These are phyloP conservation scores for Anthopleura sola DNA, from an alignment of 64 coral and sea anemone genomes.

Conservation along the genomic window DNA sequence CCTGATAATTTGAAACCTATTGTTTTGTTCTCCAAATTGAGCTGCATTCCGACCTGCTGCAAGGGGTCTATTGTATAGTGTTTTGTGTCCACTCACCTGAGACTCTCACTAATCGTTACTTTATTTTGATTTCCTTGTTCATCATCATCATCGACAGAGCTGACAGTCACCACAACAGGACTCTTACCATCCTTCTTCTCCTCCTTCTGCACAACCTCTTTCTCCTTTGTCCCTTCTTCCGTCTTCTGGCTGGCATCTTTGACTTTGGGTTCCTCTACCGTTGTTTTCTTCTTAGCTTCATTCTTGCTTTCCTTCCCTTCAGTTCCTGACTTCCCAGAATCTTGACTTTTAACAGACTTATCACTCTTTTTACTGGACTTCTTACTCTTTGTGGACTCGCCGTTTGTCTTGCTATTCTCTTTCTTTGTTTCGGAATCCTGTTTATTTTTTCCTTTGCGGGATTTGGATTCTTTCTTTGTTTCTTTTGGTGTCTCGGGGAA, in stretches of 20 bases:
- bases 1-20: no score
- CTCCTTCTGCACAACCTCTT: not conserved
- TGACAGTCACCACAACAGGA: conserved; percentile 59
- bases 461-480: not conserved
- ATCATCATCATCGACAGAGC: conserved; percentile 34
- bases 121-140: conserved; percentile 27
- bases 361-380: not conserved
- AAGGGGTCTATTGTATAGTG: no score
- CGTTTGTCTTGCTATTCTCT: not conserved
- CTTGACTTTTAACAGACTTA: not conserved
- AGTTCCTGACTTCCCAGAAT: not conserved
- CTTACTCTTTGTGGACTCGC: not conserved
- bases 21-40: no score
- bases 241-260: not conserved
- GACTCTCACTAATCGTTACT: conserved; percentile 75
- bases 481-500: not conserved
- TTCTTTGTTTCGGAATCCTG: conserved; percentile 15
- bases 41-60: no score
- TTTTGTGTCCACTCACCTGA: conserved; percentile 46
- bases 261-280: not conserved
- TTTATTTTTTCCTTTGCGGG: conserved; percentile 17
- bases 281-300: not conserved
- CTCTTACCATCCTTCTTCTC: conserved; percentile 8
- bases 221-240: no score
- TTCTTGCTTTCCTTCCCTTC: conserved; percentile 19